A percentile compares a stretch with the other conserved stretches of the same genome.
phyloP scores from a whole-genome alignment of 2,888 invertebrate genomes.

The Drosophila nigritarsus region DNA sequence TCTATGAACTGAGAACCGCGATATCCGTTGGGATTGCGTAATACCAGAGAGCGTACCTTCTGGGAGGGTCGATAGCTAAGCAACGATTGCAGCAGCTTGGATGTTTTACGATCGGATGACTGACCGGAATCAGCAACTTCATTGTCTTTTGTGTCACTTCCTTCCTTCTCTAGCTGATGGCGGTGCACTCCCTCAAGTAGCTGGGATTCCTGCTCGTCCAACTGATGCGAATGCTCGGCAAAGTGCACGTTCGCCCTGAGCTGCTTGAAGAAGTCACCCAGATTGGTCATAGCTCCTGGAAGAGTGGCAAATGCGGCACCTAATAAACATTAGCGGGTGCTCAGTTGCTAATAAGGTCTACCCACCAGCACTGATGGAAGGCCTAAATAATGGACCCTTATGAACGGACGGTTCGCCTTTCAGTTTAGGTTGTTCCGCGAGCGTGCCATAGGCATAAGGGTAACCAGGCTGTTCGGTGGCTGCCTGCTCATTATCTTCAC shows the following conservation, averaged over 20 bases:
- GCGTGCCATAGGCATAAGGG: constrained; percentile 18
- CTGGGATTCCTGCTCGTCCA: constrained; percentile 72
- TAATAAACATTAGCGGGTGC: constrained; percentile 17
- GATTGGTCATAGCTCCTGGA: constrained; percentile 83
- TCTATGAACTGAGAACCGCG: constrained; percentile 88
- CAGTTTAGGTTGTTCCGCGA: constrained; percentile 20
- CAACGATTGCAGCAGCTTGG: constrained; percentile 85
- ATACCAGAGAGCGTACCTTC: constrained; percentile 87
- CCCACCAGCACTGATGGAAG: constrained; percentile 85
- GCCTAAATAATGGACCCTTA: constrained; percentile 59
- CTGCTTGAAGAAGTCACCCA: constrained; percentile 83
- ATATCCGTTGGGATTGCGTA: constrained; percentile 86
- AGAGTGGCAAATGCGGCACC: constrained; percentile 37
- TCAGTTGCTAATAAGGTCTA: constrained; percentile 19
- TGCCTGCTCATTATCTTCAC: neutral
- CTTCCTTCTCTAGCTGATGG: constrained; percentile 64
- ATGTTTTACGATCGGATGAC: constrained; percentile 63
- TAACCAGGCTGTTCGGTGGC: neutral
- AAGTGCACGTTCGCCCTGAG: constrained; percentile 82
- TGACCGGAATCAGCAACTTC: constrained; percentile 38
- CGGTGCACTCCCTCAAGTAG: constrained; percentile 82
- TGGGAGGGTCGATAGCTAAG: constrained; percentile 85
- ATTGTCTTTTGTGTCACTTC: constrained; percentile 27
- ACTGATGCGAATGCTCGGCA: constrained; percentile 77
- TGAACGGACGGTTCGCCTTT: constrained; percentile 65